Conservation (phyloP, 1,140 invertebrate genomes). For the Bombus huntii region DNA sequence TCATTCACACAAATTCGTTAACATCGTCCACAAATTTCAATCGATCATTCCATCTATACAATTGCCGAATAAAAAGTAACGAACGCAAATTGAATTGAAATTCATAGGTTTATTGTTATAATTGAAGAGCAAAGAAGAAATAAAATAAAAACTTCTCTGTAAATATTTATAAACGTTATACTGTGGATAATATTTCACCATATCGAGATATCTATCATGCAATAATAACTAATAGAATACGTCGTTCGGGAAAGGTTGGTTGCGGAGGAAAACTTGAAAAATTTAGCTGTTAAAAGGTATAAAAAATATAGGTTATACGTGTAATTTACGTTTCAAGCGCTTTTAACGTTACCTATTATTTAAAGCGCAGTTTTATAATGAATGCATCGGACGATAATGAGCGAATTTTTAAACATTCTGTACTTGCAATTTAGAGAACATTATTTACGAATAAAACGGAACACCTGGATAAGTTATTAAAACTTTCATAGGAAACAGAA, state of each 20-base stretch:
- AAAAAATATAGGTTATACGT: neutral
- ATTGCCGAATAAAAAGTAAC: neutral
- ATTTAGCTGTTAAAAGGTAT: neutral
- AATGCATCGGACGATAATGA: neutral
- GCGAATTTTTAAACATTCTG: too few relatives aligned
- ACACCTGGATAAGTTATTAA: neutral
- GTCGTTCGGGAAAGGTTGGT: too few relatives aligned
- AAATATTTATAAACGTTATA: too few relatives aligned
- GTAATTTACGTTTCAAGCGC: neutral
- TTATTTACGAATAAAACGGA: neutral
- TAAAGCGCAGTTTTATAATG: neutral
- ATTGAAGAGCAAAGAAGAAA: neutral
- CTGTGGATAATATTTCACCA: too few relatives aligned
- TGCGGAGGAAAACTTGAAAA: neutral
- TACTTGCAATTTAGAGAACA: neutral
- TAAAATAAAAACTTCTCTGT: too few relatives aligned
- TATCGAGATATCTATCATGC: too few relatives aligned
- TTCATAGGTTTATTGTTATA: neutral
- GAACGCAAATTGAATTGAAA: conserved; percentile 13
- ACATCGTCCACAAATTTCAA: conserved; percentile 11
- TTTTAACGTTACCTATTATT: neutral
- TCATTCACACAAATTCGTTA: conserved; percentile 17
- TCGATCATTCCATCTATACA: neutral
- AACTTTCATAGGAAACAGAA: neutral
- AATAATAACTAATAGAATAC: too few relatives aligned